A percentile compares a stretch with the other conserved stretches of the same genome.
phyloP scores from a whole-genome alignment of 2,797 vertebrate species.

The Siniperca undulata region DNA sequence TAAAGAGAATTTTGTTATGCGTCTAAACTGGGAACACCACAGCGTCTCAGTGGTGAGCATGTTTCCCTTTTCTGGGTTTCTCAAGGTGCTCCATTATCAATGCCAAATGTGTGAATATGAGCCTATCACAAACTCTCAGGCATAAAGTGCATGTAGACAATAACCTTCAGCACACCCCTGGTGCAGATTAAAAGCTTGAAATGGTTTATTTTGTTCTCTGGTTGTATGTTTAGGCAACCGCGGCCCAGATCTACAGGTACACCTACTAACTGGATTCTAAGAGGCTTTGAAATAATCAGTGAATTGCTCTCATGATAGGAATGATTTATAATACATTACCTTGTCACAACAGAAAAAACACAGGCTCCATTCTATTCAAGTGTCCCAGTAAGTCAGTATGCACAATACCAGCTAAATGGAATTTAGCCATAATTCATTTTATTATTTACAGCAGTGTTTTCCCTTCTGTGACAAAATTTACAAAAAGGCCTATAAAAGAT shows the following conservation, averaged over 20 bases:
- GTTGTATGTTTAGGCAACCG: background rate
- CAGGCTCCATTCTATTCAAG: no score
- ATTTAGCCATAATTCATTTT: no score
- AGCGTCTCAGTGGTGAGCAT: background rate
- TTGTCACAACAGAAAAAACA: no score
- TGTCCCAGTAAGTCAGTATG: no score
- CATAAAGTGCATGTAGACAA: background rate
- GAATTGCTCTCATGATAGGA: conserved; percentile 1
- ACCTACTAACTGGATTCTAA: background rate
- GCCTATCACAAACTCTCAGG: background rate
- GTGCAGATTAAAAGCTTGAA: background rate
- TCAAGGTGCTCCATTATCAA: background rate
- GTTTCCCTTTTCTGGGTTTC: background rate
- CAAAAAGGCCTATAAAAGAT: no score
- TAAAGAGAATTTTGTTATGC: background rate
- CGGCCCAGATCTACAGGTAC: background rate
- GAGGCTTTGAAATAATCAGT: conserved; percentile 1
- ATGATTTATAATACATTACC: conserved; percentile 10
- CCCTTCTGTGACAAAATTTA: no score
- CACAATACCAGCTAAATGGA: no score
- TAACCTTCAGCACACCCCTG: background rate
- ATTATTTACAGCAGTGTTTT: no score
- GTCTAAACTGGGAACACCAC: background rate
- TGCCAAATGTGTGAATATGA: background rate
- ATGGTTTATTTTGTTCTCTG: background rate